Percentiles rank a stretch among this genome's conserved stretches.
phyloP scores from a whole-genome alignment of 2,797 vertebrate genomes.

The Intellagama lesueurii region DNA sequence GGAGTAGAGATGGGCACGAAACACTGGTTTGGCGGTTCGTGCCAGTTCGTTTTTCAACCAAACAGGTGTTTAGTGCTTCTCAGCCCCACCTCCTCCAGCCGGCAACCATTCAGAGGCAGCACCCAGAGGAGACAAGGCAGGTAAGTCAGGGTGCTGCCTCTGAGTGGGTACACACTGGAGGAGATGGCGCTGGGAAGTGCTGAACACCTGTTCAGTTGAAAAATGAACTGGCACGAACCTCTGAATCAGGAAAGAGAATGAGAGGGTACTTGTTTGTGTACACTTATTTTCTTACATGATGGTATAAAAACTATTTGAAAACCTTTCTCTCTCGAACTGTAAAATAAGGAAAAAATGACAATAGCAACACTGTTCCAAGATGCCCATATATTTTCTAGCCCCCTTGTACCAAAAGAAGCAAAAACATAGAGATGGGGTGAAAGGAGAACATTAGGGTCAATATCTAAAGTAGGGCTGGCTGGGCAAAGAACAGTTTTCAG shows the following conservation, averaged over 20 bases:
- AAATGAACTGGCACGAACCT: too few species aligned
- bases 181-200: too few species aligned
- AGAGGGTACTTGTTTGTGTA: background rate
- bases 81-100: too few species aligned
- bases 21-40: too few species aligned
- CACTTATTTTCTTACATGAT: background rate
- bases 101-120: too few species aligned
- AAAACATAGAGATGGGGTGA: background rate
- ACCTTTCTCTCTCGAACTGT: background rate
- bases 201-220: too few species aligned
- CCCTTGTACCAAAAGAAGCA: background rate
- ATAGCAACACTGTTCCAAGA: background rate
- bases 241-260: background rate
- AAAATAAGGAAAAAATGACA: background rate
- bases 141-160: too few species aligned
- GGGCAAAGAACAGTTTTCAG: background rate
- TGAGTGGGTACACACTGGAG: too few species aligned
- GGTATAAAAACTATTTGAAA: background rate
- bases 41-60: too few species aligned
- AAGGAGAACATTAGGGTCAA: background rate
- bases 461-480: background rate
- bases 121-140: too few species aligned
- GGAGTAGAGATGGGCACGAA: too few species aligned
- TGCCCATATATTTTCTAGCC: background rate
- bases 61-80: too few species aligned